A percentile compares a stretch with the other conserved stretches of the same genome.
These are phyloP conservation scores for Autographa gamma DNA, from an alignment of 2,888 invertebrate genomes.

Conservation along the genomic window DNA sequence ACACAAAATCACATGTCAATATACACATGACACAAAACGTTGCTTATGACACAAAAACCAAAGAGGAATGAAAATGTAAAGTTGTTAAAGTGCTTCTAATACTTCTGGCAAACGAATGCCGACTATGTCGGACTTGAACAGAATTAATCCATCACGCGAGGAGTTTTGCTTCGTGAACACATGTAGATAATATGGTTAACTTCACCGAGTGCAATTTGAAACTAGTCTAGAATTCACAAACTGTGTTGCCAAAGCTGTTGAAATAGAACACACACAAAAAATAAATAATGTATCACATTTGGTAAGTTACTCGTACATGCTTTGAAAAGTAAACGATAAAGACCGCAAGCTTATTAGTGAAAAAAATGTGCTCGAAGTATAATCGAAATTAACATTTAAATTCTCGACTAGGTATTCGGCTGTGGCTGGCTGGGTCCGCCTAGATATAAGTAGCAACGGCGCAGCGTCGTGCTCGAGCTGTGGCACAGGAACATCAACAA, in stretches of 20 bases:
- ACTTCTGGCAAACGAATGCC: conserved; percentile 2
- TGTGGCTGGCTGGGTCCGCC: conserved; percentile 91
- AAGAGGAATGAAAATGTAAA: neutral
- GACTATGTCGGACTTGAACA: conserved; percentile 1
- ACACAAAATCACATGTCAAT: neutral
- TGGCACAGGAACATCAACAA: conserved; percentile 89
- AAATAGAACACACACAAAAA: neutral
- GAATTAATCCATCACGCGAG: conserved; percentile 3
- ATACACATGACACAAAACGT: neutral
- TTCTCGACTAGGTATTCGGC: conserved; percentile 88
- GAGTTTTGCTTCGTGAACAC: conserved; percentile 6
- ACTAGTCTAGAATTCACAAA: conserved; percentile 3
- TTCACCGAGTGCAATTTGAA: conserved; percentile 2
- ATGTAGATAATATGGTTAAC: conserved; percentile 1
- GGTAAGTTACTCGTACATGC: neutral
- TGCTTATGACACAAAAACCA: conserved; percentile 5
- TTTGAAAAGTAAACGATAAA: neutral
- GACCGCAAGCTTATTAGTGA: neutral
- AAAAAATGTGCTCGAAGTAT: neutral
- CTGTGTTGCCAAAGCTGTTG: neutral
- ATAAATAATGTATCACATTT: neutral
- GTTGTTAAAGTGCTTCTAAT: neutral
- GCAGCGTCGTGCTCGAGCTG: conserved; percentile 88
- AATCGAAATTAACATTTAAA: neutral
- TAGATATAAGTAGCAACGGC: conserved; percentile 91